phyloP scores from a whole-genome alignment of 2,113 vertebrate genomes.

The Lophius piscatorius region DNA sequence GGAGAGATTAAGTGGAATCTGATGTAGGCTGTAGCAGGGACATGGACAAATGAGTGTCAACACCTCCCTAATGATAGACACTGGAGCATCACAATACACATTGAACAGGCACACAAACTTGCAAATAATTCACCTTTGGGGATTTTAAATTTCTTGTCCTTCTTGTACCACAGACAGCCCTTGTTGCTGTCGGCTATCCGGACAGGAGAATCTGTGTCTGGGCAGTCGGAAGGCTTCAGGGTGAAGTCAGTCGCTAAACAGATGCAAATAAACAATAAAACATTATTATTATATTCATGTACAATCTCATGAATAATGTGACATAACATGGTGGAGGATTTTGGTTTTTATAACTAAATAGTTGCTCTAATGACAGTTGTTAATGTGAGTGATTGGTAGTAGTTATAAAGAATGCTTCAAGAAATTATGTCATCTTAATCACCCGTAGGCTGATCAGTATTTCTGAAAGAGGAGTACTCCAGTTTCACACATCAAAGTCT shows the following conservation, averaged over 20 bases:
- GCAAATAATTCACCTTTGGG: constrained; percentile 86
- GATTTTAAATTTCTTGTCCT: constrained; percentile 97
- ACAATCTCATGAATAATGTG: constrained; percentile 49
- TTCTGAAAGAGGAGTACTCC: too few relatives aligned
- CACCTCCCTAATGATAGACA: neutral
- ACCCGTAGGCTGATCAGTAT: too few relatives aligned
- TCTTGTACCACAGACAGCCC: constrained; percentile 95
- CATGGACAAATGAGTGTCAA: constrained; percentile 55
- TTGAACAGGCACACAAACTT: too few relatives aligned
- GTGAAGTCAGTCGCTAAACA: constrained; percentile 90
- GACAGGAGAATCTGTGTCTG: constrained; percentile 89
- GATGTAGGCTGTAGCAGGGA: constrained; percentile 85
- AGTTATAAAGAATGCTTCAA: too few relatives aligned
- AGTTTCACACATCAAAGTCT: too few relatives aligned
- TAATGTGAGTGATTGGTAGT: too few relatives aligned
- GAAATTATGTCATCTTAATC: too few relatives aligned
- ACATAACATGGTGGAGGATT: too few relatives aligned
- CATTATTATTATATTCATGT: constrained; percentile 6
- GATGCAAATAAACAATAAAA: constrained; percentile 39
- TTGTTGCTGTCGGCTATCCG: constrained; percentile 83
- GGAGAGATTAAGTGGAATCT: constrained; percentile 95
- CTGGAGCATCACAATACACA: too few relatives aligned
- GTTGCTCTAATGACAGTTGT: too few relatives aligned
- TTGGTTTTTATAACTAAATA: too few relatives aligned
- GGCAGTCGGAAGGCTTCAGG: constrained; percentile 89